A percentile compares a stretch with the other conserved stretches of the same genome.
These are phyloP conservation scores for Paracanthobrama guichenoti DNA, from an alignment of 2,113 vertebrate genomes.

Conservation along the genomic window DNA sequence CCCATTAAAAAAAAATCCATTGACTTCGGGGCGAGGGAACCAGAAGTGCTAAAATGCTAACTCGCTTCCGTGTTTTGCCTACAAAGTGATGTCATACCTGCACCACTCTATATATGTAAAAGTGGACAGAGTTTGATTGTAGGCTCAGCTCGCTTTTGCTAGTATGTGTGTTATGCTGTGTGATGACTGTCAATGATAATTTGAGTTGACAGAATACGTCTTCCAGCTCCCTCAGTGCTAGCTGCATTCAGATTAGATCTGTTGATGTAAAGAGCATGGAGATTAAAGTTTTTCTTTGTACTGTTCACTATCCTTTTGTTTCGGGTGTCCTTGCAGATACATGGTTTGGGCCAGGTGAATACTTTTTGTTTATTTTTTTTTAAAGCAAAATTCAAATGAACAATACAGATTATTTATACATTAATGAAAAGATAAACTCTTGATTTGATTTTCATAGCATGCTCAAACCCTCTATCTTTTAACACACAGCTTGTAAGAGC, in stretches of 20 bases:
- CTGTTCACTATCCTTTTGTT: background rate
- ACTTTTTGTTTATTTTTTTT: too few relatives aligned
- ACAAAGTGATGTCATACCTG: too few relatives aligned
- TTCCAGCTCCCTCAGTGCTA: background rate
- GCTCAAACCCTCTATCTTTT: background rate
- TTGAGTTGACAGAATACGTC: background rate
- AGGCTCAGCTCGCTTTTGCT: too few relatives aligned
- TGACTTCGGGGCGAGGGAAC: too few relatives aligned
- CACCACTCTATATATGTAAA: background rate
- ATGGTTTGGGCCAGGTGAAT: background rate
- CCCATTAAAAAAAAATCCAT: too few relatives aligned
- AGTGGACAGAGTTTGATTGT: background rate
- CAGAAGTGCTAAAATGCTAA: too few relatives aligned
- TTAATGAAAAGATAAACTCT: background rate
- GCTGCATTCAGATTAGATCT: background rate
- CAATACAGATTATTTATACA: background rate
- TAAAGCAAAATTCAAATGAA: background rate
- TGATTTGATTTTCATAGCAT: background rate
- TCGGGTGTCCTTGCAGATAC: background rate
- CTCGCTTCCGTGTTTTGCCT: too few relatives aligned
- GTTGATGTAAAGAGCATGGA: background rate
- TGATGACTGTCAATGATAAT: background rate
- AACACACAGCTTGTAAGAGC: background rate
- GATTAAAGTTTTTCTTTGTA: slow-evolving; percentile 1
- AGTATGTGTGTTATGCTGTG: background rate